These are phyloP conservation scores for human (Homo sapiens) DNA, from an alignment of 2,113 vertebrate genomes.

Conservation along the genomic window GRCh38 chr2:109352501-109353000, in stretches of 20 bases:
- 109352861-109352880: not conserved
- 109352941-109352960: not conserved
- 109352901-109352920: no score
- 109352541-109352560: not conserved
- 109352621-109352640: not conserved
- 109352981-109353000: no score
- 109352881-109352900: not conserved
- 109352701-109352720: not conserved
- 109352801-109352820: not conserved
- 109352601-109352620: no score
- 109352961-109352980: not conserved
- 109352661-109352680: not conserved
- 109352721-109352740: not conserved
- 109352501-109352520: not conserved
- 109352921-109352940: not conserved
- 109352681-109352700: not conserved
- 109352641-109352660: no score
- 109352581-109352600: not conserved
- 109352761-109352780: not conserved
- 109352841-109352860: not conserved
- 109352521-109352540: not conserved
- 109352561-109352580: accelerated
- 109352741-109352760: not conserved
- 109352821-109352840: not conserved
- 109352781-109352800: no score